phyloP scores from a whole-genome alignment of 2,888 invertebrate genomes.

The Fragum sueziense region DNA sequence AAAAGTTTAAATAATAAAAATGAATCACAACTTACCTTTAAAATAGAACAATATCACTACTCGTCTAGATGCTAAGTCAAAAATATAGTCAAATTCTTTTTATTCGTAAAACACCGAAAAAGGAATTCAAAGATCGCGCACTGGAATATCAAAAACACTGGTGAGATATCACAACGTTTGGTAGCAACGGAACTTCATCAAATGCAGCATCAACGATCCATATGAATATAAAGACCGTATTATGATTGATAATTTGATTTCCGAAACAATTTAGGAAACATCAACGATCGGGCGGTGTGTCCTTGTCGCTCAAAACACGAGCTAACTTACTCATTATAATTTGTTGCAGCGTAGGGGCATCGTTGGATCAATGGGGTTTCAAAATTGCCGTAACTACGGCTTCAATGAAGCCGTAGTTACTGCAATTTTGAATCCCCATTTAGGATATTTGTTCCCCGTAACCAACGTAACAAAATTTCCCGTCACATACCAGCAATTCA shows the following conservation, averaged over 20 bases:
- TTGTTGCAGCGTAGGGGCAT: constrained; percentile 40
- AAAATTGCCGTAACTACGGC: too few relatives aligned
- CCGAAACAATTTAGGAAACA: constrained; percentile 58
- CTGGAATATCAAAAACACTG: constrained; percentile 5
- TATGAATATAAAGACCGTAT: constrained; percentile 44
- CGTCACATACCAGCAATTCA: constrained; percentile 60
- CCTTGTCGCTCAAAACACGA: constrained; percentile 5
- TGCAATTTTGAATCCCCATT: too few relatives aligned
- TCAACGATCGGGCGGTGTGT: constrained; percentile 31
- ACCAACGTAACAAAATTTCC: constrained; percentile 36
- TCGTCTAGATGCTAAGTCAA: too few relatives aligned
- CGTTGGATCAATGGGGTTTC: too few relatives aligned
- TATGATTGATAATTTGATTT: constrained; percentile 65
- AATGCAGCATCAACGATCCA: constrained; percentile 19
- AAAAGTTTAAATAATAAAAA: too few relatives aligned
- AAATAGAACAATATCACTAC: too few relatives aligned
- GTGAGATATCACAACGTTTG: constrained; percentile 19
- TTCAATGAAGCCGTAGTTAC: too few relatives aligned
- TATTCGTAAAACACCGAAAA: too few relatives aligned
- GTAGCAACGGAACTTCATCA: constrained; percentile 15
- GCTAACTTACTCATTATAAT: constrained; percentile 49
- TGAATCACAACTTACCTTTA: too few relatives aligned
- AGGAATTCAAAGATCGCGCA: background rate
- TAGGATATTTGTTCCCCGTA: constrained; percentile 9
- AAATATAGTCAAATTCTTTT: too few relatives aligned